A percentile compares a stretch with the other conserved stretches of the same genome.
Conservation (phyloP, 2,888 invertebrate species). For the Lasioglossum marginatum region DNA sequence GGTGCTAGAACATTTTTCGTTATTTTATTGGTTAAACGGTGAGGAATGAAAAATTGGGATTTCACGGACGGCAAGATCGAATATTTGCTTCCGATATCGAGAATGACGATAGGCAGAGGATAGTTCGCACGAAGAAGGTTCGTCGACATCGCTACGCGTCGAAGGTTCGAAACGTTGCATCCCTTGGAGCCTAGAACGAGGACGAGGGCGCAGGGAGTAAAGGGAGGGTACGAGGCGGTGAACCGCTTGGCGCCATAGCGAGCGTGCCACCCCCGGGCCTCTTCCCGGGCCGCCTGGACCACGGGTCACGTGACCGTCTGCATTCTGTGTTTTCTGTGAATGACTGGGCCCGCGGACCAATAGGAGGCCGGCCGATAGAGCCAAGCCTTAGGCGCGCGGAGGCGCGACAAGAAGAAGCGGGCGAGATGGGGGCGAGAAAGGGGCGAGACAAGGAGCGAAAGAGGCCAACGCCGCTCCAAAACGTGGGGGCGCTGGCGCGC, state of each 20-base stretch:
- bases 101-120: not conserved
- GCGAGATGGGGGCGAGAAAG: constrained; percentile 3
- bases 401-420: constrained; percentile 58
- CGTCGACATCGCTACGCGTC: constrained; percentile 55
- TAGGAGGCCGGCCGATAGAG: constrained; percentile 67
- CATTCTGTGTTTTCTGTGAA: constrained; percentile 83
- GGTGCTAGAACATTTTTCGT: not conserved
- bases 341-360: constrained; percentile 78
- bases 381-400: constrained; percentile 61
- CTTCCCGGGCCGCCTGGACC: constrained; percentile 56
- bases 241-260: constrained; percentile 77
- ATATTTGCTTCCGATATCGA: not conserved
- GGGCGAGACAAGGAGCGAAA: constrained; percentile 47
- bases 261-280: constrained; percentile 58
- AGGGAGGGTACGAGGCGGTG: constrained; percentile 59
- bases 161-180: constrained; percentile 40
- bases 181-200: constrained; percentile 46
- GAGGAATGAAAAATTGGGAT: not conserved
- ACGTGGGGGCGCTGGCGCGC: constrained; percentile 56
- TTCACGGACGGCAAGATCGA: not conserved
- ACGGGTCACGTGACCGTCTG: constrained; percentile 77
- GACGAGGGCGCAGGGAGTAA: constrained; percentile 34
- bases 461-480: constrained; percentile 50
- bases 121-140: constrained; percentile 18
- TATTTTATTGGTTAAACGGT: not conserved